Conservation (phyloP, 2,113 vertebrate genomes). For the Bubo scandiacus region DNA sequence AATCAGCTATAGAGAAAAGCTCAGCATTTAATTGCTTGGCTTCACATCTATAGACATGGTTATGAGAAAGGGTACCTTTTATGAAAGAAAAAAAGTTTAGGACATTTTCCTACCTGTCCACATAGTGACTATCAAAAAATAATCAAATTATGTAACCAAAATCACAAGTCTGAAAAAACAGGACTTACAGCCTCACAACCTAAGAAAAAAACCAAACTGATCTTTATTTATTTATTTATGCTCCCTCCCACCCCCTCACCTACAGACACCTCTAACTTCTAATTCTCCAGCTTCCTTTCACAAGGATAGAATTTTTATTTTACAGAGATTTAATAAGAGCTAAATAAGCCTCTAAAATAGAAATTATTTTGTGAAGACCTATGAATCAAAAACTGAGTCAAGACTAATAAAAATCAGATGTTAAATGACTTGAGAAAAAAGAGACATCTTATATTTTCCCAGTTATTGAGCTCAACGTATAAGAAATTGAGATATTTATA, state of each 20-base stretch:
- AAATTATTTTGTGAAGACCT: neutral
- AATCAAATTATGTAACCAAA: neutral
- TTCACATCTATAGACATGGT: neutral
- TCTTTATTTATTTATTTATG: neutral
- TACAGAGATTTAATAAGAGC: neutral
- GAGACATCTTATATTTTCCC: neutral
- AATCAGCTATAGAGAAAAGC: neutral
- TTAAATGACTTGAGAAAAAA: neutral
- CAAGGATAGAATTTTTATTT: neutral
- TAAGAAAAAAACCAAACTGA: neutral
- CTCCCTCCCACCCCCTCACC: neutral
- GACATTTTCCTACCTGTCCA: neutral
- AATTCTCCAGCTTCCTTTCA: neutral
- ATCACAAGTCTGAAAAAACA: neutral
- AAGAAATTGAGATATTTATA: neutral
- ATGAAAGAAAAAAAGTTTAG: neutral
- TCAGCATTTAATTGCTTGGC: neutral
- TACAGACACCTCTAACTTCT: neutral
- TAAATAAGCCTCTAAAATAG: neutral
- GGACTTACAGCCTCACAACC: neutral
- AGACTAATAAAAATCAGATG: neutral
- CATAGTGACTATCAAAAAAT: neutral
- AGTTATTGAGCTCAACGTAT: neutral
- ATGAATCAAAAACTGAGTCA: neutral
- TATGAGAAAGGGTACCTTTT: neutral